These are phyloP conservation scores for Acrocera orbiculus DNA, from an alignment of 2,888 invertebrate species.

Conservation along the genomic window DNA sequence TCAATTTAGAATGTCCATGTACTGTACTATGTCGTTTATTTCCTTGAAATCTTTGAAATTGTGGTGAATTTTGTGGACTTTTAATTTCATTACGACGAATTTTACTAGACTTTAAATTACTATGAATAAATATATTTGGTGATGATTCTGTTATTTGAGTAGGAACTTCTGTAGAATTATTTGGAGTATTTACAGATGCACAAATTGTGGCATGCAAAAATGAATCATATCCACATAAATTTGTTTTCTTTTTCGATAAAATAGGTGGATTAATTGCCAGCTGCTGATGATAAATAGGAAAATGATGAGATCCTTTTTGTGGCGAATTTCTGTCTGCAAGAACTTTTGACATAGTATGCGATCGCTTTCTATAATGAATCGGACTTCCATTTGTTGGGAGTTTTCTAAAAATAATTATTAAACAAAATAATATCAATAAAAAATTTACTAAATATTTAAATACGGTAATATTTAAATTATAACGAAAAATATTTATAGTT, in stretches of 20 bases:
- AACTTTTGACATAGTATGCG: conserved; percentile 20
- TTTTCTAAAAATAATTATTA: conserved; percentile 37
- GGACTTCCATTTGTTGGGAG: conserved; percentile 34
- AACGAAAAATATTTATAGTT: too few species aligned
- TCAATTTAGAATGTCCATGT: conserved; percentile 11
- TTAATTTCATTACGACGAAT: conserved; percentile 10
- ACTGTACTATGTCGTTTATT: conserved; percentile 12
- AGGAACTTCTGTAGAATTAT: conserved; percentile 1
- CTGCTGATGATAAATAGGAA: conserved; percentile 42
- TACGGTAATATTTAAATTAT: too few species aligned
- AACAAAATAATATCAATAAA: too few species aligned
- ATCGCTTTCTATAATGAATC: conserved; percentile 28
- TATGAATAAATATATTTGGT: conserved; percentile 12
- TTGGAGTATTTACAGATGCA: conserved; percentile 17
- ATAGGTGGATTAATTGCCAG: conserved; percentile 42
- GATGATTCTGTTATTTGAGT: conserved; percentile 3
- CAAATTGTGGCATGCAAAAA: conserved; percentile 46
- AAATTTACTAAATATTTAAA: too few species aligned
- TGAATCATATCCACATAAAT: conserved; percentile 38
- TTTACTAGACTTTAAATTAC: conserved; percentile 17
- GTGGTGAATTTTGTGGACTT: conserved; percentile 18
- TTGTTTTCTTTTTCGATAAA: conserved; percentile 29
- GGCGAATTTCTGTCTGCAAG: conserved; percentile 7
- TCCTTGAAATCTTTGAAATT: conserved; percentile 21
- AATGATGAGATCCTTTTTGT: conserved; percentile 23